Percentiles rank a stretch among this genome's conserved stretches.
Conservation (phyloP, 2,113 vertebrate genomes). For the Epinephelus cyanopodus region DNA sequence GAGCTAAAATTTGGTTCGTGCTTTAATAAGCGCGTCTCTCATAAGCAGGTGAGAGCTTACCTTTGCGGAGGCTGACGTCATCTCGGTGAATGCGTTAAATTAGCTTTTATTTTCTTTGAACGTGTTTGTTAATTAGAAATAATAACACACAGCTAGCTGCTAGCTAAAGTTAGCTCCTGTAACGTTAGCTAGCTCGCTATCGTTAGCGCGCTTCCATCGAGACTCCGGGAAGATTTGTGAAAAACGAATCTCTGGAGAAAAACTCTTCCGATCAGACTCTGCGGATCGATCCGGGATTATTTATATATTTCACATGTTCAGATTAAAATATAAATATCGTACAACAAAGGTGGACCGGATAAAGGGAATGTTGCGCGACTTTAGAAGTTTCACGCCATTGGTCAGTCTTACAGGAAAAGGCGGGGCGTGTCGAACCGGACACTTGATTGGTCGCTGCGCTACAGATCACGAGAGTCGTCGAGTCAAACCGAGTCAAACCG, state of each 20-base stretch:
- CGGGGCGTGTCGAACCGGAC: not conserved
- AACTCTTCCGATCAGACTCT: rapidly evolving
- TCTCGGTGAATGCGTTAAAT: not conserved
- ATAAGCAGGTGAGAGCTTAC: conserved; percentile 51
- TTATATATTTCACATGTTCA: conserved; percentile 24
- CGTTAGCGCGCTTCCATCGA: conserved; percentile 55
- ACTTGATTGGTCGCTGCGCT: conserved; percentile 39
- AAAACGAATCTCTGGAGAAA: not conserved
- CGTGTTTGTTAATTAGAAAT: conserved; percentile 34
- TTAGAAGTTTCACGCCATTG: conserved; percentile 55
- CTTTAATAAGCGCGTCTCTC: too few relatives aligned
- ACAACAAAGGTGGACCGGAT: conserved; percentile 60
- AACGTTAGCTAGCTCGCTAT: conserved; percentile 21
- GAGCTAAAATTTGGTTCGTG: too few relatives aligned
- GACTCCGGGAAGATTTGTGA: not conserved
- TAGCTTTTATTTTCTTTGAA: not conserved
- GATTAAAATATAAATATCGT: not conserved
- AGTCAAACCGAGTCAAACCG: conserved; percentile 39
- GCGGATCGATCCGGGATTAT: rapidly evolving
- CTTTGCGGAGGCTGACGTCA: conserved; percentile 87
- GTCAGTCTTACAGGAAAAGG: conserved; percentile 49
- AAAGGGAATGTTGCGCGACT: conserved; percentile 47
- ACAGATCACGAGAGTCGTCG: not conserved
- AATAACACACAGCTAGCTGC: conserved; percentile 30
- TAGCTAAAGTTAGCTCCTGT: conserved; percentile 62